Evolutionary conservation across 2,113 vertebrate species (phyloP), one percentile per base, ranked within the genome.

Genomic region (Anarrhichthys ocellatus): DNA sequence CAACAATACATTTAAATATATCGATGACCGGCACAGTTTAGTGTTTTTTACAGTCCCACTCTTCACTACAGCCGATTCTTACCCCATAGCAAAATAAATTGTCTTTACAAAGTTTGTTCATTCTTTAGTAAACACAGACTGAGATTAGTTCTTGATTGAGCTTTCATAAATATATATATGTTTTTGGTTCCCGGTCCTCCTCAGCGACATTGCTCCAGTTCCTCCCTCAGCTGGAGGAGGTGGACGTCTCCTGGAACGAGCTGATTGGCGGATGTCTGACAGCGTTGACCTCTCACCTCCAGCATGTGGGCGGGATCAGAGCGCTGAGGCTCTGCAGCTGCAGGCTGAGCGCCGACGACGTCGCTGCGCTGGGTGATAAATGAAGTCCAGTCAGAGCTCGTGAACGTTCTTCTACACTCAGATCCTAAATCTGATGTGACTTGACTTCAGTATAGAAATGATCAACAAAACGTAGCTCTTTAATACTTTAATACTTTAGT

Each of bases 211-310:
- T 96, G 78, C 88, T 98, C 66, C 94, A 91, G 0, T 95, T 94
- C 78, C 89, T 97, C 29, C 92, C 95, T 58, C 93, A 94, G 78
- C 84, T 97, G 92, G 96, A 98, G 92, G 95, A 97, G 88, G 36
- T 98, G 84, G 95, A 95, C 68, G 68, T 98, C 62, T 98, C 97
- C 61, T 99, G 97, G 97, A 98, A 97, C 65, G 90, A 96, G 65
- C 93, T 94, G 76, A 86, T 97, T 73, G 96, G 96, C 32, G 96
- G 96, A 6, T 83, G 91, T 61, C 77, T 99, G 78, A 87, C 62
- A 27, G 85, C 82, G 24, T 58, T 98, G 80, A 95, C 94, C 70
- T 91, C 88, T 84, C 94, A 96, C 65, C 88, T 97, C 36, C 95
- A 94, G 77, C 94, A 95, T 0, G 72, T 94, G 80, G 91, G 80